Evolutionary conservation across 2,797 vertebrate species (phyloP), one percentile per base, ranked within the genome.

Genomic region (Falco columbarius): DNA sequence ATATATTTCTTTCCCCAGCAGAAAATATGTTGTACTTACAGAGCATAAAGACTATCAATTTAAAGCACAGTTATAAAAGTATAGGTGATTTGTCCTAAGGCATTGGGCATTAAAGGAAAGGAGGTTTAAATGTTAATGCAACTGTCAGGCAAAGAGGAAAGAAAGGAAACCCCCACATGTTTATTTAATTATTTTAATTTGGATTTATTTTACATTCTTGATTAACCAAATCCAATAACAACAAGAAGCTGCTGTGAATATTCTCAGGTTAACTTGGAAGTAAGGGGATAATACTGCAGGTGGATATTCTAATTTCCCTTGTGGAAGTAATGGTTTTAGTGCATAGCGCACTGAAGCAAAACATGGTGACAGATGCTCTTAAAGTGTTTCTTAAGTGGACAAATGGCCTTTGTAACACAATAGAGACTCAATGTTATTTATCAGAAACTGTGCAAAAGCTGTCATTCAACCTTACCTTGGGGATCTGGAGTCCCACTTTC

Each of bases 301-400:
- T 87, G 62, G 27, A 74, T 90, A 90, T 90, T 74, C 71, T 90
- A 52, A 66, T 93, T 89, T 93, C 86, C 58, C 85, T 54, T 61
- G 63, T 83, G 85, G 72, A 93, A 96, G 82, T 49, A 68, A 70
- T 36, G 86, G 36, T 96, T 96, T 95, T 70, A 95, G 72, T 71
- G 36, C 27, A 42, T 22, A 81, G 40, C 49, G 62, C 52, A 55
- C 54, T 46, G 67, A 83, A 89, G 71, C 51, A 89, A 79, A 94
- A 71, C 73, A 66, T 21, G 65, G 67, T 10, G 36, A 80, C 44
- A 81, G 62, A 83, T 72, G 59, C 22, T 90, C 34, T 81, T 66
- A 23, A 75, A 75, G 34, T 81, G 80, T 76, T 96, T 93, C 42
- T 83, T 77, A 90, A 92, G 62, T 75, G 71, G 61, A 81, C 74